Conservation (phyloP, 1,140 invertebrate species). For the Penaeus indicus region DNA sequence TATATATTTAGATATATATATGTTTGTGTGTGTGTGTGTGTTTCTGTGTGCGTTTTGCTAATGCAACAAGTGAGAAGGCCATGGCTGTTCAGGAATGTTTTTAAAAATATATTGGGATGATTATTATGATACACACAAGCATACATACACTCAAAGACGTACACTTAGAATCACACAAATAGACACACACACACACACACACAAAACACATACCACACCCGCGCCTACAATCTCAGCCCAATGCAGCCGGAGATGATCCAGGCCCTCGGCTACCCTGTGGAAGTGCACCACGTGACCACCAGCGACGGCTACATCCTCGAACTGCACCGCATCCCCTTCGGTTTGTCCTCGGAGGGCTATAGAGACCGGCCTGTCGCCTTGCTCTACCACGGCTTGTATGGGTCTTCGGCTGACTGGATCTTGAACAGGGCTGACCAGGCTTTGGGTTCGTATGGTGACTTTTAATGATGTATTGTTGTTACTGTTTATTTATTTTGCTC, state of each 20-base stretch:
- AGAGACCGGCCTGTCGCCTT: constrained; percentile 72
- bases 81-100: background rate
- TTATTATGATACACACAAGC: background rate
- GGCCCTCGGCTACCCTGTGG: constrained; percentile 55
- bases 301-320: constrained; percentile 64
- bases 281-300: constrained; percentile 58
- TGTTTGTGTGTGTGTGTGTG: background rate
- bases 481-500: background rate
- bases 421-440: constrained; percentile 77
- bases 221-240: background rate
- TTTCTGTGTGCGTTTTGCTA: too few species aligned
- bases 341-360: background rate
- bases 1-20: background rate
- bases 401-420: constrained; percentile 83
- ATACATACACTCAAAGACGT: background rate
- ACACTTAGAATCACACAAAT: background rate
- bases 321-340: constrained; percentile 62
- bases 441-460: constrained; percentile 73
- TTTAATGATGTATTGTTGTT: background rate
- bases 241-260: constrained; percentile 55
- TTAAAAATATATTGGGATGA: too few species aligned
- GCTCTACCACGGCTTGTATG: constrained; percentile 83
- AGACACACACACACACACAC: background rate
- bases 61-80: too few species aligned
- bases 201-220: background rate